phyloP scores from a whole-genome alignment of 2,888 invertebrate genomes.

The Pollenia amentaria region DNA sequence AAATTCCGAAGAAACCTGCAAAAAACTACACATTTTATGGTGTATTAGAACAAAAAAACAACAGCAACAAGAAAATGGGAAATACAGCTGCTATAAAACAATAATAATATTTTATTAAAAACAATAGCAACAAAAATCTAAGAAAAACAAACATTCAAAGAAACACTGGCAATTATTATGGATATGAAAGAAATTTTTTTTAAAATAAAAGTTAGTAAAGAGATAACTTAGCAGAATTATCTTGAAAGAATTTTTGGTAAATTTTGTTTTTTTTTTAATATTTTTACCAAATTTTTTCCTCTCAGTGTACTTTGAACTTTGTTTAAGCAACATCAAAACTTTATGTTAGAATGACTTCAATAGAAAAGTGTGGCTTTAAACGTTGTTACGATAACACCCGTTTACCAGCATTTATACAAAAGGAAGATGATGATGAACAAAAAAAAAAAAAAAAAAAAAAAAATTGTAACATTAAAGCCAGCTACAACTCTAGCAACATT shows the following conservation, averaged over 20 bases:
- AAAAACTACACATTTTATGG: constrained; percentile 56
- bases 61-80: constrained; percentile 23
- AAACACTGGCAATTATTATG: constrained; percentile 32
- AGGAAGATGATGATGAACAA: not conserved
- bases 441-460: not conserved
- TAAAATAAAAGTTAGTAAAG: not conserved
- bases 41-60: not conserved
- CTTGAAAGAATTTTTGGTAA: not conserved
- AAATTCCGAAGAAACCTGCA: constrained; percentile 60
- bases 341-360: constrained; percentile 26
- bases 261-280: not conserved
- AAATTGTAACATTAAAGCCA: constrained; percentile 40
- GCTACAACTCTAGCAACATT: constrained; percentile 37
- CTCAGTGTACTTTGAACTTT: constrained; percentile 1
- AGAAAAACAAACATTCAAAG: not conserved
- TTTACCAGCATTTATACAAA: constrained; percentile 68
- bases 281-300: constrained; percentile 1
- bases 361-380: constrained; percentile 69
- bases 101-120: constrained; percentile 65
- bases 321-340: not conserved
- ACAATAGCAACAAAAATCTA: constrained; percentile 42
- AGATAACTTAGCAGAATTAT: too few species aligned
- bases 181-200: not conserved
- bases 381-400: constrained; percentile 72
- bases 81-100: constrained; percentile 66